These are phyloP conservation scores for Hypsopygia costalis DNA, from an alignment of 2,888 invertebrate genomes.

Conservation along the genomic window DNA sequence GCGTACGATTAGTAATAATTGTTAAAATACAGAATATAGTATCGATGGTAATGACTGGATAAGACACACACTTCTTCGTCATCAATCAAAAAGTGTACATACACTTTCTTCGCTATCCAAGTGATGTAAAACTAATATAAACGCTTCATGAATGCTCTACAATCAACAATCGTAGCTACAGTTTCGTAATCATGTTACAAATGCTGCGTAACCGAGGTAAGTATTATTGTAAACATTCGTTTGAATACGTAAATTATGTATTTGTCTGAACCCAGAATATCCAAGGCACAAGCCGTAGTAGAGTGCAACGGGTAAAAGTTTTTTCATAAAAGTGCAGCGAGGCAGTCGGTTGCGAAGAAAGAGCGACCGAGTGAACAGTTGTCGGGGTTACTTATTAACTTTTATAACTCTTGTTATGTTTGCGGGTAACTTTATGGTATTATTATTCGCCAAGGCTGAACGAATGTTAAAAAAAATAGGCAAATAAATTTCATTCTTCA, in stretches of 20 bases:
- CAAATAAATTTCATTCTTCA: too few species aligned
- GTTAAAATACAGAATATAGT: too few species aligned
- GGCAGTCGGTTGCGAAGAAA: constrained; percentile 59
- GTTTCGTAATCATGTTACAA: background rate
- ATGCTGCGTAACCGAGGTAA: background rate
- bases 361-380: constrained; percentile 62
- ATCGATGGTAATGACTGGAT: too few species aligned
- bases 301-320: constrained; percentile 66
- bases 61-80: too few species aligned
- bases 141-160: too few species aligned
- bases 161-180: background rate
- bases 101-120: too few species aligned
- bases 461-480: too few species aligned
- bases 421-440: constrained; percentile 25
- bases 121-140: too few species aligned
- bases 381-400: constrained; percentile 68
- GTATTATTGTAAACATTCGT: constrained; percentile 11
- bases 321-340: constrained; percentile 74
- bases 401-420: constrained; percentile 57
- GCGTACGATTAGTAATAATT: too few species aligned
- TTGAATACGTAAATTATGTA: constrained; percentile 25
- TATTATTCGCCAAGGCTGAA: constrained; percentile 6
- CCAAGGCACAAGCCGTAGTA: constrained; percentile 41
- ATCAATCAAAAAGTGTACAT: too few species aligned
- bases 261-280: constrained; percentile 37